A percentile compares a stretch with the other conserved stretches of the same genome.
Conservation (phyloP, 2,797 vertebrate genomes). For the Naso thynnoides region DNA sequence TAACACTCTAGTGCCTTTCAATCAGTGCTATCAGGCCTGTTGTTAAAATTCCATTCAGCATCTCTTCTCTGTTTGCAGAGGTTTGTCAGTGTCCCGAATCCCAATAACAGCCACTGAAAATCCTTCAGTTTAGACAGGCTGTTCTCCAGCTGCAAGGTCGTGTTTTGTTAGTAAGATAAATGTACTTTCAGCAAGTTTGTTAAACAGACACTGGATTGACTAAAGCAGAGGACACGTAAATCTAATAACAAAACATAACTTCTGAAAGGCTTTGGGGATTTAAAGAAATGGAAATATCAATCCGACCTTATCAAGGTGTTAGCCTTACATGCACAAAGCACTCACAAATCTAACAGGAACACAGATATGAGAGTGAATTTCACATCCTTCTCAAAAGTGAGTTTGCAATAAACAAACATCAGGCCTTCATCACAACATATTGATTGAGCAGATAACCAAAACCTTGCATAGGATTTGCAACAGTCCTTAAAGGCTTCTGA, state of each 20-base stretch:
- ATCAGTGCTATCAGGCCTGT: slow-evolving; percentile 42
- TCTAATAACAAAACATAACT: slow-evolving; percentile 4
- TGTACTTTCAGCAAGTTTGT: background rate
- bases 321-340: background rate
- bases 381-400: slow-evolving; percentile 13
- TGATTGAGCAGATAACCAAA: slow-evolving; percentile 24
- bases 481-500: slow-evolving; percentile 25
- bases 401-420: slow-evolving; percentile 1
- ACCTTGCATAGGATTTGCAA: slow-evolving; percentile 3
- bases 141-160: slow-evolving; percentile 40
- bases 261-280: slow-evolving; percentile 18
- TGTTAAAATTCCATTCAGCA: slow-evolving; percentile 56
- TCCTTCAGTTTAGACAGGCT: slow-evolving; percentile 21
- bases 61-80: slow-evolving; percentile 54
- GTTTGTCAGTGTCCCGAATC: slow-evolving; percentile 53
- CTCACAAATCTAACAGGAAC: slow-evolving; percentile 31
- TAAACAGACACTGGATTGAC: slow-evolving; percentile 4
- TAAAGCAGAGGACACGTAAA: slow-evolving; percentile 2
- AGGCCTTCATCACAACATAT: slow-evolving; percentile 22
- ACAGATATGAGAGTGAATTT: slow-evolving; percentile 20
- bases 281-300: slow-evolving; percentile 19
- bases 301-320: background rate
- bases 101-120: slow-evolving; percentile 51
- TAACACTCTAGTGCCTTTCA: slow-evolving; percentile 30
- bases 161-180: slow-evolving; percentile 29